Conservation (phyloP, 2,888 invertebrate genomes). For the Papilio elwesi region DNA sequence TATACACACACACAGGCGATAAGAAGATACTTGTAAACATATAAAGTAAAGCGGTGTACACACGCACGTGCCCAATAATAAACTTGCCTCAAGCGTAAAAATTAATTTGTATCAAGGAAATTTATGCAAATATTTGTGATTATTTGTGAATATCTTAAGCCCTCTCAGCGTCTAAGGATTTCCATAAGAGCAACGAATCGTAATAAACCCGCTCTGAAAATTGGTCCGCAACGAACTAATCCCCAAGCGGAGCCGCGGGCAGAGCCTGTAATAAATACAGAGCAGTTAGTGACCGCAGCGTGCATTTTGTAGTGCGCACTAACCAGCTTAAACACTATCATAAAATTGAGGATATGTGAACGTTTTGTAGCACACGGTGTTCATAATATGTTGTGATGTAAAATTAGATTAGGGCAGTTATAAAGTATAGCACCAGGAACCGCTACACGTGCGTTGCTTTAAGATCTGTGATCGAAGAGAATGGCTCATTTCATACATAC, state of each 20-base stretch:
- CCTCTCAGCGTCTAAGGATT: conserved; percentile 18
- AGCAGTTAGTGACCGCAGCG: conserved; percentile 36
- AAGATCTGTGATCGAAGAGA: not conserved
- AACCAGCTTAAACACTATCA: conserved; percentile 34
- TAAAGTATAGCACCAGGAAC: conserved; percentile 17
- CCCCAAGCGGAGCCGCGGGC: conserved; percentile 23
- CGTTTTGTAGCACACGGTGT: conserved; percentile 18
- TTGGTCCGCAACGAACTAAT: conserved; percentile 35
- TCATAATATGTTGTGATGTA: conserved; percentile 8
- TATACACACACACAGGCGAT: no score
- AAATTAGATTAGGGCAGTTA: conserved; percentile 21
- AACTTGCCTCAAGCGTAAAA: not conserved
- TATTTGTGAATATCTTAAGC: not conserved
- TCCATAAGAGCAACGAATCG: conserved; percentile 26
- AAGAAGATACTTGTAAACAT: no score
- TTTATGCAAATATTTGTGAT: conserved; percentile 12
- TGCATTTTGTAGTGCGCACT: conserved; percentile 35
- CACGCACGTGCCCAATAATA: no score
- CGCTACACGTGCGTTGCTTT: conserved; percentile 7
- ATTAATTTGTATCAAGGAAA: not conserved
- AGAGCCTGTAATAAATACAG: conserved; percentile 39
- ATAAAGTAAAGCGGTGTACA: no score
- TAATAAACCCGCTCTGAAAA: conserved; percentile 29
- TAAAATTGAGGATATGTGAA: conserved; percentile 24
- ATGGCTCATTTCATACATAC: no score